Evolutionary conservation across 2,797 vertebrate species (phyloP), one percentile per base, ranked within the genome.

Genomic region (Neosalanx taihuensis): DNA sequence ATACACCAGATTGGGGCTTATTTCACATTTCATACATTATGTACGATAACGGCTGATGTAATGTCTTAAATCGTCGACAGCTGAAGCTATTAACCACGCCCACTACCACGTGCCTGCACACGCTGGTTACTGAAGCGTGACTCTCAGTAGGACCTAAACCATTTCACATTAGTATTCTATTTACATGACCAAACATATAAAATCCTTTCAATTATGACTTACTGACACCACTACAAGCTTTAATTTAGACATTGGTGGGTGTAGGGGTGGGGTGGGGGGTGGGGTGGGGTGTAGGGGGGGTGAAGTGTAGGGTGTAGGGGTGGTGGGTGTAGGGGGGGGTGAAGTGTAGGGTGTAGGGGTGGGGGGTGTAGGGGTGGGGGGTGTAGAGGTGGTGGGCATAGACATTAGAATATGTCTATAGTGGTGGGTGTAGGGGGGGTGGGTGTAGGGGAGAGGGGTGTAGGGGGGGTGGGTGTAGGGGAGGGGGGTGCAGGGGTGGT

Each of bases 21-120:
- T 30, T 5, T 75, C 70, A 17, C 18, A 2, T 29, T 63, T 64
- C 66, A 88, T 89, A 64, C 80, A 87, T 90, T 84, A 83, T 89
- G 63, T 75, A 87, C 37, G 26, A 37, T 72, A 69, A 79, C 35
- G 82, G 69, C 84, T 92, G 89, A 91, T 90, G 90, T 90, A 85
- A 91, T 90, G 82, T 65, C 70, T 67, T 72, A 63, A 71, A 57
- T 57, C 29, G 56, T 73, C 86, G 78, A 78, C 80, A 69, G 64
- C 70, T 83, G 84, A 87, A 84, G 12, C 41, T 41, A 78, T 70
- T 74, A 58, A 66, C 67, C 66, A 75, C 69, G 81, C 76, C 71
- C 69, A 80, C 69, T 83, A 88, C 88, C 74, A 88, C 89, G 93
- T 93, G 94, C 90, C 80, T 76, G 26, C 71, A 77, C 71, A 76